Evolutionary conservation across 2,888 invertebrate species (phyloP), one percentile per base, ranked within the genome.

Genomic region (Altica lythri): DNA sequence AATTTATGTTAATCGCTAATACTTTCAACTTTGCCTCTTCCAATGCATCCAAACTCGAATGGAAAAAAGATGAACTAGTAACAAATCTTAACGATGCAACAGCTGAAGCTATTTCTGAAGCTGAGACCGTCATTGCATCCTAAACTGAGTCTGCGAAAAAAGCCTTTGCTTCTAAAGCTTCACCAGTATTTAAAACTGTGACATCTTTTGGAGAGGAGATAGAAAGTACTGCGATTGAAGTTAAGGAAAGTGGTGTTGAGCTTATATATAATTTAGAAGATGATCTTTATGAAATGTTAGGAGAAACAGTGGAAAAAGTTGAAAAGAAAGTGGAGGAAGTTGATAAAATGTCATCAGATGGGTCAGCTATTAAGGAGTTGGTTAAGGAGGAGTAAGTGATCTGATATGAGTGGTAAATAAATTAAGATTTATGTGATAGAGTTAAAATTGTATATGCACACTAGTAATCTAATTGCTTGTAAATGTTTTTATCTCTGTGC

Each of bases 371-470:
- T 17, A 61, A 63, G 66, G 68, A 69, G 60, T 59, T 57, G 49
- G 63, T 68, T 65, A 69, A 69, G 71, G 69, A 71, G 71, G 72
- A 72, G 72, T 72, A 73, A 72, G 72, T 71, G 68, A 64, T 69
- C 68, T 65, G 64, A 73, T 72, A 72, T 73, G 73, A 73, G 73
- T 73, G 72, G 68, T 64, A 38, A 62, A 59, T 38, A 44, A 45
- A 53, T n/a, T n/a, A n/a, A n/a, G n/a, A n/a, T n/a, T n/a, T n/a
- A n/a, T n/a, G n/a, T n/a, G n/a, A n/a, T n/a, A n/a, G n/a, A n/a
- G n/a, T n/a, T n/a, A n/a, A n/a, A n/a, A n/a, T n/a, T n/a, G n/a
- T n/a, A n/a, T n/a, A n/a, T n/a, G n/a, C n/a, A n/a, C n/a, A n/a
- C n/a, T n/a, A n/a, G n/a, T n/a, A n/a, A n/a, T n/a, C n/a, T n/a